Evolutionary conservation across 2,797 vertebrate species (phyloP).

Genomic region (Carapus acus): DNA sequence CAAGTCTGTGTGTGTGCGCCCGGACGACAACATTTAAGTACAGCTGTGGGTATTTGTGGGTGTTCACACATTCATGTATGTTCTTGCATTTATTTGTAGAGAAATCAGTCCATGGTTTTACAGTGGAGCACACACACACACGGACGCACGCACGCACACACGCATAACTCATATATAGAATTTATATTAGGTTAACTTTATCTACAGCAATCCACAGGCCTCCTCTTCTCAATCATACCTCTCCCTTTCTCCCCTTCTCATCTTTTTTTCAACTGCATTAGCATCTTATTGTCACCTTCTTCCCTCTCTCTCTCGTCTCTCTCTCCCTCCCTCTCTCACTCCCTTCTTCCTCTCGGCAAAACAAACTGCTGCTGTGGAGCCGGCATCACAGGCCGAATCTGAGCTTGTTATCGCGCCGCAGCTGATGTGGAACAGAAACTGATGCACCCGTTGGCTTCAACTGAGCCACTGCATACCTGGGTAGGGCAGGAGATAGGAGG

Average conservation of each 20-base stretch:
- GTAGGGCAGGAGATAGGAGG: not conserved
- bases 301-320: not conserved
- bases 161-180: constrained; percentile 36
- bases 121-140: not conserved
- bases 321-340: not conserved
- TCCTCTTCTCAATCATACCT: constrained; percentile 18
- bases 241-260: constrained; percentile 1
- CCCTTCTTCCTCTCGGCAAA: not conserved
- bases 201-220: constrained; percentile 5
- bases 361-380: constrained; percentile 9
- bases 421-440: not conserved
- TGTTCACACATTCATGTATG: no score
- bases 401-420: constrained; percentile 26
- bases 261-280: not conserved
- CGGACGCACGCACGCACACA: no score
- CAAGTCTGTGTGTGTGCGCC: not conserved
- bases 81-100: not conserved
- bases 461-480: constrained; percentile 4
- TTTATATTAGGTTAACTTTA: constrained; percentile 21
- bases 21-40: no score
- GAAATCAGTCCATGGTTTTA: not conserved
- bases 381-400: not conserved
- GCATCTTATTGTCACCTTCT: not conserved
- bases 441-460: constrained; percentile 11
- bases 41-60: no score